Conservation (phyloP, 2,113 vertebrate genomes). For the Ceyx cyanopectus region DNA sequence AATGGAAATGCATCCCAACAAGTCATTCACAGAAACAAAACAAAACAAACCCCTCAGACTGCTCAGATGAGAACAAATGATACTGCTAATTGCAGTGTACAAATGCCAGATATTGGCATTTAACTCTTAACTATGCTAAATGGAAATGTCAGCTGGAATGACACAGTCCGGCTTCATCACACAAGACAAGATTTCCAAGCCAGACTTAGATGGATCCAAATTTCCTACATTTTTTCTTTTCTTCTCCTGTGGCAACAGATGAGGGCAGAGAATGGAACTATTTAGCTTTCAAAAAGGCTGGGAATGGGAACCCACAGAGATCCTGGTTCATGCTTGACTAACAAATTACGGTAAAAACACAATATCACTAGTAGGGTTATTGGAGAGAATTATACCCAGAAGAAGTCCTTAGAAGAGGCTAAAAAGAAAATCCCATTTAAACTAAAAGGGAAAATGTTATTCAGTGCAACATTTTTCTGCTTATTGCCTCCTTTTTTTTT, state of each 20-base stretch:
- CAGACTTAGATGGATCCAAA: slow-evolving; percentile 22
- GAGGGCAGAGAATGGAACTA: slow-evolving; percentile 40
- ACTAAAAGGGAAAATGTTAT: slow-evolving; percentile 52
- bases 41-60: not conserved
- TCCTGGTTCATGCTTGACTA: slow-evolving; percentile 67
- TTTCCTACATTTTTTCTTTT: slow-evolving; percentile 65
- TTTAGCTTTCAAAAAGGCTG: slow-evolving; percentile 42
- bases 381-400: slow-evolving; percentile 56
- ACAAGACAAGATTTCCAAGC: slow-evolving; percentile 50
- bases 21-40: not conserved
- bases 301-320: slow-evolving; percentile 53
- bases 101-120: slow-evolving; percentile 30
- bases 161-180: slow-evolving; percentile 44
- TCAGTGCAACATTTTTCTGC: slow-evolving; percentile 22
- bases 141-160: slow-evolving; percentile 41
- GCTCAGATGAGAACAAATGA: slow-evolving; percentile 43
- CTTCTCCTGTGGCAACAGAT: slow-evolving; percentile 50
- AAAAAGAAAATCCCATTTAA: slow-evolving; percentile 50
- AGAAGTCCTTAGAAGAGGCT: slow-evolving; percentile 44
- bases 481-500: not conserved
- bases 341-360: slow-evolving; percentile 65
- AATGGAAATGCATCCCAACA: not conserved
- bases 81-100: slow-evolving; percentile 26
- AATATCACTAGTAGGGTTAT: slow-evolving; percentile 32
- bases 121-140: slow-evolving; percentile 28